Evolutionary conservation across 2,888 invertebrate genomes (phyloP).

Genomic region (Emmelina monodactyla): DNA sequence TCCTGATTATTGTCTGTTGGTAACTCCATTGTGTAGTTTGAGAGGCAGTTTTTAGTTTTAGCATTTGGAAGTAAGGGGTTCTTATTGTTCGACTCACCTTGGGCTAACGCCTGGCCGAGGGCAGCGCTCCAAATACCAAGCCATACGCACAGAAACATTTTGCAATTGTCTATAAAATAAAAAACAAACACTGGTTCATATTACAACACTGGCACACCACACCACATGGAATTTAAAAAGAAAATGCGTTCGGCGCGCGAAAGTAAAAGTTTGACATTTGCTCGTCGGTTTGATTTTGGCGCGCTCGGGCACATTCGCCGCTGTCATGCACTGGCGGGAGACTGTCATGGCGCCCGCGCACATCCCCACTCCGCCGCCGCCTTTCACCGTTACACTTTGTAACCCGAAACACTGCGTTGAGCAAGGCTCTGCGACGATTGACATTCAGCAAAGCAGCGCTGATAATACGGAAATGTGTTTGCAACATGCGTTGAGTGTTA

Average conservation of each 20-base stretch:
- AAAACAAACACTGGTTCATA: conserved; percentile 39
- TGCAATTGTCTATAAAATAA: conserved; percentile 30
- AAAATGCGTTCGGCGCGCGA: conserved; percentile 28
- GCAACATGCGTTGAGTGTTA: no score
- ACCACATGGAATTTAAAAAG: conserved; percentile 19
- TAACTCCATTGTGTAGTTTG: no score
- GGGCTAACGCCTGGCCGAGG: conserved; percentile 42
- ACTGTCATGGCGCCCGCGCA: conserved; percentile 20
- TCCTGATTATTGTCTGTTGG: no score
- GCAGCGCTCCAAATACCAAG: conserved; percentile 53
- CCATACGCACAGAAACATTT: conserved; percentile 48
- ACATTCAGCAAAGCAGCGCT: conserved; percentile 63
- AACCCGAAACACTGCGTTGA: conserved; percentile 49
- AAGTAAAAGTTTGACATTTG: conserved; percentile 34
- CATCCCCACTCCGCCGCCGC: conserved; percentile 34
- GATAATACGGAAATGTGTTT: no score
- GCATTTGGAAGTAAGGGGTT: conserved; percentile 20
- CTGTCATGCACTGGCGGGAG: conserved; percentile 1
- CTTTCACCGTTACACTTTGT: conserved; percentile 54
- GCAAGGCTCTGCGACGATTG: conserved; percentile 61
- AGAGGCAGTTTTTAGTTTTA: no score
- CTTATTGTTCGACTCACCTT: conserved; percentile 57
- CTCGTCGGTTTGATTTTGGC: no score
- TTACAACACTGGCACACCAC: conserved; percentile 25
- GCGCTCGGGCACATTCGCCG: conserved; percentile 5